Evolutionary conservation across 1,140 invertebrate genomes (phyloP), one percentile per base, ranked within the genome.

Genomic region (Leptoteleia sp.): DNA sequence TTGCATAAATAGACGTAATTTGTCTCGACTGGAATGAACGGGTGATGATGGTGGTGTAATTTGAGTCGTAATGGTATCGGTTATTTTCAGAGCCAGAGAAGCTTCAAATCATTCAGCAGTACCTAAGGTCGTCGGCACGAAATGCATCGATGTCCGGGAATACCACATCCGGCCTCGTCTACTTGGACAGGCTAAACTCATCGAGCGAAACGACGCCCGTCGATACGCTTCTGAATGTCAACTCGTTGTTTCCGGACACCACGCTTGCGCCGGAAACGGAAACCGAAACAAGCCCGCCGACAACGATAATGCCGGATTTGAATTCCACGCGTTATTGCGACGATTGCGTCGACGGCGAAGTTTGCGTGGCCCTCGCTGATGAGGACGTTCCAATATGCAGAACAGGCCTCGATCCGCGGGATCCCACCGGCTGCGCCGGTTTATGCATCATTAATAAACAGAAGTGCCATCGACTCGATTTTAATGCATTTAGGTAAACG

Each of bases 351-450:
- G 70, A 84, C 50, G 91, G 82, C 6, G 90, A 94, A 86, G 91
- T 94, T 16, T 94, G 94, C 85, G 92, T 94, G 72, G 91, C 93
- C 15, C 89, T 92, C 72, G 89, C 91, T 65, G 90, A 89, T 40
- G 92, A 92, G 76, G 89, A 91, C 7, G 91, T 91, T 31, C 92
- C 94, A 0, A 88, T 90, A 13, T 95, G 94, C 83, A 88, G 91
- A 77, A 79, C 80, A 35, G 89, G 90, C 0, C 64, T 87, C 1
- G 93, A 96, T 83, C 79, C 83, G 4, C 84, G 88, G 3, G 94
- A 95, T 84, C 92, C 93, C 1, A 94, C 93, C 62, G 94, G 93
- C 62, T 96, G 94, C 81, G 93, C 93, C 6, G 94, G 94, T 1
- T 88, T 93, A 4, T 96, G 94, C 82, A 86, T 91, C 17, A 87